Conservation (phyloP, 2,113 vertebrate genomes). For the Rhipidura dahli region DNA sequence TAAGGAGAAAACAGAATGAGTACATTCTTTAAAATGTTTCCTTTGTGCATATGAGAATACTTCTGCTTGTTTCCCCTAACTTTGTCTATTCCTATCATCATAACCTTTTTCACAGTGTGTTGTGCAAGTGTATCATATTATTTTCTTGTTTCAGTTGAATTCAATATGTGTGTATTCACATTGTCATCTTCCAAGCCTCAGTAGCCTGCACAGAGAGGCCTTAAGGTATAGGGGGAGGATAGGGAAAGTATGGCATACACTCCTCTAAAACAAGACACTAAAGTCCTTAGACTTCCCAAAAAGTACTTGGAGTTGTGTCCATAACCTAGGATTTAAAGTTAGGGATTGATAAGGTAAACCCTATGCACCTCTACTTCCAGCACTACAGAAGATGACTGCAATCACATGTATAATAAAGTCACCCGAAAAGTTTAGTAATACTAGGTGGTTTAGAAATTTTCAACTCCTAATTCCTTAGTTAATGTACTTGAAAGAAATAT, state of each 20-base stretch:
- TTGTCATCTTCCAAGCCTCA: background rate
- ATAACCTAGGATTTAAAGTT: background rate
- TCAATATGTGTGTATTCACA: background rate
- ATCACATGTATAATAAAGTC: background rate
- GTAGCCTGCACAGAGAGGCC: background rate
- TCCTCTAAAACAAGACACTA: background rate
- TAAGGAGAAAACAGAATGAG: background rate
- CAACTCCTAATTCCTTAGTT: background rate
- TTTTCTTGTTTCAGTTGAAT: background rate
- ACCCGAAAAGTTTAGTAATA: background rate
- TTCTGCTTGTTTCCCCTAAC: background rate
- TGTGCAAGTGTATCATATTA: fast-evolving
- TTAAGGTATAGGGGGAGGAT: background rate
- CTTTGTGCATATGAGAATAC: background rate
- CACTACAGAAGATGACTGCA: background rate
- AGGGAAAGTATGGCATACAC: background rate
- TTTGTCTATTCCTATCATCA: background rate
- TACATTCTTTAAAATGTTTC: background rate
- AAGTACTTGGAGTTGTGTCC: background rate
- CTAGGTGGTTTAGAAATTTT: background rate
- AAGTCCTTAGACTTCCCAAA: background rate
- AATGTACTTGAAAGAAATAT: background rate
- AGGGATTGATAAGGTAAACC: background rate
- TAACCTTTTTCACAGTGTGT: fast-evolving
- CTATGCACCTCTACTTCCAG: background rate